phyloP scores from a whole-genome alignment of 2,888 invertebrate genomes.

The Adelognathus sp. region DNA sequence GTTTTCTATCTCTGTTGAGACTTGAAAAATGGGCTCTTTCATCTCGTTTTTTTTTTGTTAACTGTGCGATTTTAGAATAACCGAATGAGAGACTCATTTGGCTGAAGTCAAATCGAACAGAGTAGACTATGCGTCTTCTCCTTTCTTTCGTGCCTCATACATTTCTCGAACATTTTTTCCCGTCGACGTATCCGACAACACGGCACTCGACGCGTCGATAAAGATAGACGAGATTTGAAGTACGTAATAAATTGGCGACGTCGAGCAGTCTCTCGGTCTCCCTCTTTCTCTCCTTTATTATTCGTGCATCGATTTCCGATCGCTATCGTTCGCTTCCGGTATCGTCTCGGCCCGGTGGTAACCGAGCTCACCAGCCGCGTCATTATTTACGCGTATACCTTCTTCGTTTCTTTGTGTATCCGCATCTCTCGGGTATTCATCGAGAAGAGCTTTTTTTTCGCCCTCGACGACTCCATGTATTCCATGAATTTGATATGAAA shows the following conservation, averaged over 20 bases:
- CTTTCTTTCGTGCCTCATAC: not conserved
- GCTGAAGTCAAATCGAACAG: too few relatives aligned
- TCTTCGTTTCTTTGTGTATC: not conserved
- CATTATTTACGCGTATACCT: constrained; percentile 38
- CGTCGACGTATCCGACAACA: not conserved
- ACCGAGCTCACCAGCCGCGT: constrained; percentile 29
- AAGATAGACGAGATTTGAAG: not conserved
- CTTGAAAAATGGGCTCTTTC: too few relatives aligned
- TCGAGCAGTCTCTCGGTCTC: not conserved
- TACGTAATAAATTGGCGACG: constrained; percentile 22
- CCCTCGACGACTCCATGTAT: not conserved
- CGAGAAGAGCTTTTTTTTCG: not conserved
- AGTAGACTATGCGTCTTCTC: too few relatives aligned
- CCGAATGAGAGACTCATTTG: too few relatives aligned
- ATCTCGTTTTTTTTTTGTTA: too few relatives aligned
- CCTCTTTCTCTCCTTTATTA: not conserved
- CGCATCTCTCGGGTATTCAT: not conserved
- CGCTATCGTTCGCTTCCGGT: constrained; percentile 44
- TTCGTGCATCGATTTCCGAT: constrained; percentile 35
- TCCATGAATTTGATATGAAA: constrained; percentile 8
- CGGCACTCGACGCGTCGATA: not conserved
- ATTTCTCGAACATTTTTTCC: not conserved
- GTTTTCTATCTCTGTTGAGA: too few relatives aligned
- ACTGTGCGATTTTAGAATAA: too few relatives aligned
- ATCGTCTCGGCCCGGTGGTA: constrained; percentile 18